Evolutionary conservation across 1,140 invertebrate species (phyloP).

Genomic region (Octopus sinensis): DNA sequence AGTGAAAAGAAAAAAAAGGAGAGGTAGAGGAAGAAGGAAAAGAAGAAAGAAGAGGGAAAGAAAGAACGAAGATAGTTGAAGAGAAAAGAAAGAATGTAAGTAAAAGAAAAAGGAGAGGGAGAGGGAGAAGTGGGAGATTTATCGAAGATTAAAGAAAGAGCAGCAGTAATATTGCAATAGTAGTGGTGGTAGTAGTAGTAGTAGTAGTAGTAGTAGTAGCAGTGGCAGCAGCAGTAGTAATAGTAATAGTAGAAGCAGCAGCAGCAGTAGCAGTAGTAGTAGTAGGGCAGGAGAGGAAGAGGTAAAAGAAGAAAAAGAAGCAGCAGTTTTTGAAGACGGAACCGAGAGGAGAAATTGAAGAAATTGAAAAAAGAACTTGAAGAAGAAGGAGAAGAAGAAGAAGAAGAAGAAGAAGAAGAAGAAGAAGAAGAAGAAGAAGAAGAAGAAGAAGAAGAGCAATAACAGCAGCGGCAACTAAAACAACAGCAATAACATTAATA

Average conservation of each 20-base stretch:
- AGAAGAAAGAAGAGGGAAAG: too few relatives aligned
- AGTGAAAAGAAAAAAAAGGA: too few relatives aligned
- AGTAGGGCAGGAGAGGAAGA: background rate
- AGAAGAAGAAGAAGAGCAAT: background rate
- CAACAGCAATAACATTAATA: too few relatives aligned
- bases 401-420: background rate
- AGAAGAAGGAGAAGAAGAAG: background rate
- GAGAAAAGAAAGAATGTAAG: too few relatives aligned
- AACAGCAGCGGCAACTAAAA: background rate
- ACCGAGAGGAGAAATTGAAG: background rate
- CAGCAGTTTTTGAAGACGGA: background rate
- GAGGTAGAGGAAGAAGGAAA: rapidly evolving
- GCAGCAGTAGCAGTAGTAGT: background rate
- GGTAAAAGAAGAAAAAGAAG: background rate
- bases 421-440: background rate
- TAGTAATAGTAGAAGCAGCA: too few relatives aligned
- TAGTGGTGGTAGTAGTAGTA: too few relatives aligned
- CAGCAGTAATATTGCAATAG: too few relatives aligned
- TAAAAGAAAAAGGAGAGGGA: too few relatives aligned
- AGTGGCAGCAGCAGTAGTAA: too few relatives aligned
- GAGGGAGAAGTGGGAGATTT: background rate
- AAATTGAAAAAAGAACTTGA: background rate
- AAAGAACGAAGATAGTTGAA: too few relatives aligned
- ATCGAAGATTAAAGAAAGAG: background rate
- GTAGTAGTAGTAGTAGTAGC: too few relatives aligned